Base-by-base conservation (phyloP, 2,113 vertebrate genomes). In the Erythrocercus mccallii region DNA sequence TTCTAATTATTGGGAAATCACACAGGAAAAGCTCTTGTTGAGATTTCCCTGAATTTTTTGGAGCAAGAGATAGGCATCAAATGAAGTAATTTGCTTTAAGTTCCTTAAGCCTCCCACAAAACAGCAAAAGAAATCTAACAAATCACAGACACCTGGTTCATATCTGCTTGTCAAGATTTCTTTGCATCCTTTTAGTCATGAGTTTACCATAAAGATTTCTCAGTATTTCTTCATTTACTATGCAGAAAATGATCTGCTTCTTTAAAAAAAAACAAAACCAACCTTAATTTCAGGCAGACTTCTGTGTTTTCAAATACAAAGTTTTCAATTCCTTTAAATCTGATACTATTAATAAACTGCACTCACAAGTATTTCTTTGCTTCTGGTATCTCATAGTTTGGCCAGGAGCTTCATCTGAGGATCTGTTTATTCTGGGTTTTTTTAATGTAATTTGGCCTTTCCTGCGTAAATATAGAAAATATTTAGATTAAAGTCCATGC, bases 201-300 rank as follows among this genome's bases (percentile, higher is more conserved):
- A 13, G 33, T 51, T 51, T 37, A 42, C 22, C 22, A 27, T 38
- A 27, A 44, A 77, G 33, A 37, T 19, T 44, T 51, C 14, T 60
- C 11, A 27, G 7, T n/a, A 22, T 51, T 87, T 77, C 23, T 81
- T 72, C 10, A 35, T 3, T 81, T 84, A 24, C 2, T 33, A 37
- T 17, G 20, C 5, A 25, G 65, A 76, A 68, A 81, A 6, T 5
- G 2, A 3, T 60, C 60, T 57, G 11, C 12, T 73, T 15, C 20
- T 74, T 33, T 22, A 1, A 25, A 35, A 47, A 44, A 62, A 28
- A 0, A 1, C 4, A 62, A 28, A 0, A 1, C 4, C 7, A 3
- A 42, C 40, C 3, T 15, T 13, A 25, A 40, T 62, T 69, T 73
- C 20, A 35, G 50, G 7, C 22, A 47, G 22, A 27, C 2, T n/a